These are phyloP conservation scores for Papilio demoleus DNA, from an alignment of 2,888 invertebrate species.

Conservation along the genomic window DNA sequence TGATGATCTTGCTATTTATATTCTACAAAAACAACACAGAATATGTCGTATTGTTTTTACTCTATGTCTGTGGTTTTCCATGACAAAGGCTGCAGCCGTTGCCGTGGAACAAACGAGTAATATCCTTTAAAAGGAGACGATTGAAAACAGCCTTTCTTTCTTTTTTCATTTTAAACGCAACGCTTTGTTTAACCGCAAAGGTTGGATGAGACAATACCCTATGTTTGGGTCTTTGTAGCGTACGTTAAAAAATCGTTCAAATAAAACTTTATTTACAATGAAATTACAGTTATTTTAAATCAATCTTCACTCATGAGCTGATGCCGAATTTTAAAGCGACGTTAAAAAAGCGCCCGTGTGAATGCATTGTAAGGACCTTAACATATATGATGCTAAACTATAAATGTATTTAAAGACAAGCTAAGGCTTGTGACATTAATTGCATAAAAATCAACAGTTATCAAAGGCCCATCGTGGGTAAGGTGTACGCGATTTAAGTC, in stretches of 20 bases:
- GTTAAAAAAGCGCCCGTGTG: no score
- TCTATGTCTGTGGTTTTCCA: conserved; percentile 11
- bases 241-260: no score
- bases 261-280: no score
- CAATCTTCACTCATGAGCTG: no score
- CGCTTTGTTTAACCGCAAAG: conserved; percentile 31
- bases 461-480: no score
- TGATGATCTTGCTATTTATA: no score
- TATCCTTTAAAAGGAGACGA: conserved; percentile 38
- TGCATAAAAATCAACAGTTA: no score
- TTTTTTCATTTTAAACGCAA: conserved; percentile 32
- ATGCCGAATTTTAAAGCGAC: no score
- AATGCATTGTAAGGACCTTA: neutral
- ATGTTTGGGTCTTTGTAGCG: no score
- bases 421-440: neutral
- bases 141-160: conserved; percentile 36
- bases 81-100: conserved; percentile 29
- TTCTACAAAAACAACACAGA: conserved; percentile 13
- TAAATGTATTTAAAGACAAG: neutral
- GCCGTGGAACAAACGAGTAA: conserved; percentile 25
- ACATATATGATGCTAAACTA: neutral
- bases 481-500: no score
- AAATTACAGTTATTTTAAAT: no score
- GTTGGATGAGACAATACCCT: conserved; percentile 3
- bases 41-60: neutral